Percentiles rank a stretch among this genome's conserved stretches.
phyloP scores from a whole-genome alignment of 35 echinoderm and acorn worm genomes.

The Nesometra sesokonis region DNA sequence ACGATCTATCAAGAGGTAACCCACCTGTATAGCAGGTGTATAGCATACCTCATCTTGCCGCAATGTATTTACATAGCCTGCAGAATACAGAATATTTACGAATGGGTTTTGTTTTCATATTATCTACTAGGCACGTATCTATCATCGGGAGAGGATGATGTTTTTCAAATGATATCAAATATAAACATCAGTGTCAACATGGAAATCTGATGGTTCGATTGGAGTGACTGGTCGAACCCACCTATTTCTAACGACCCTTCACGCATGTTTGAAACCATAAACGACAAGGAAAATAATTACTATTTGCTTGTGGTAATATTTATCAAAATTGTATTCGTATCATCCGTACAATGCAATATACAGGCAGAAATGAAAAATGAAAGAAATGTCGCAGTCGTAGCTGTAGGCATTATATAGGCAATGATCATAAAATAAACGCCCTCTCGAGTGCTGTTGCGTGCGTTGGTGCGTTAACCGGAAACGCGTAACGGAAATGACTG shows the following conservation, averaged over 20 bases:
- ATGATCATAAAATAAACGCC: no score
- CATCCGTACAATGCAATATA: no score
- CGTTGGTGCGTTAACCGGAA: no score
- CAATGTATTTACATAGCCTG: not conserved
- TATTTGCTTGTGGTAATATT: no score
- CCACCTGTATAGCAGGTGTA: not conserved
- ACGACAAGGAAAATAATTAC: no score
- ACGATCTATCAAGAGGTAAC: not conserved
- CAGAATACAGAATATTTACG: not conserved
- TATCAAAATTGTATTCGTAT: no score
- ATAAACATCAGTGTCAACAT: not conserved
- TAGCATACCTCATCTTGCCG: not conserved
- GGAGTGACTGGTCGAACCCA: not conserved
- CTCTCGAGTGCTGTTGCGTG: no score
- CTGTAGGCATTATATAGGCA: no score
- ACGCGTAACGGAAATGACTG: no score
- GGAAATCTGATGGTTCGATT: not conserved
- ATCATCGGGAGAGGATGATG: not conserved
- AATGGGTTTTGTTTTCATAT: not conserved
- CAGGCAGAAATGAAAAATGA: no score
- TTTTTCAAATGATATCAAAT: not conserved
- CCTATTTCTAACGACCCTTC: not conserved
- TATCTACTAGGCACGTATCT: not conserved
- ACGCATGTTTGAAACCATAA: no score
- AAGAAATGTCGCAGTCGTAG: no score